A percentile compares a stretch with the other conserved stretches of the same genome.
phyloP scores from a whole-genome alignment of 2,888 invertebrate genomes.

The Orthosia gracilis region DNA sequence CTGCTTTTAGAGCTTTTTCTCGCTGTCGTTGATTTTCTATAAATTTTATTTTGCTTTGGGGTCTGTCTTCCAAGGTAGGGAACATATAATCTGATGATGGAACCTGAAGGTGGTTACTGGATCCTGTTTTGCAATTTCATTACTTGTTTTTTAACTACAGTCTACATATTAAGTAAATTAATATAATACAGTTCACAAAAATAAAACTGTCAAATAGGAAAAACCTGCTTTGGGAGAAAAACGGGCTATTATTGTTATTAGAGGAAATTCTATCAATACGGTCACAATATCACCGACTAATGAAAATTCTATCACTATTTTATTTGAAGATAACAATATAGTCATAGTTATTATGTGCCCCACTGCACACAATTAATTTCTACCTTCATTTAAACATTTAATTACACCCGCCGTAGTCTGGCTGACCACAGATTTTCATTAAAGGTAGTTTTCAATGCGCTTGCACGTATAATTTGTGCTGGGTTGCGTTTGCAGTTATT shows the following conservation, averaged over 20 bases:
- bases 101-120: too few species aligned
- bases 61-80: not conserved
- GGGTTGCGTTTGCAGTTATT: constrained; percentile 35
- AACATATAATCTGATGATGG: too few species aligned
- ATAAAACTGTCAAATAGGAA: too few species aligned
- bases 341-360: constrained; percentile 21
- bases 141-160: too few species aligned
- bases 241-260: too few species aligned
- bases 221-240: too few species aligned
- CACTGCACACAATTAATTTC: constrained; percentile 69
- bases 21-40: not conserved
- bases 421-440: constrained; percentile 73
- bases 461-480: constrained; percentile 37
- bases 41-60: not conserved
- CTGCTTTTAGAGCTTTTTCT: not conserved
- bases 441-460: constrained; percentile 64
- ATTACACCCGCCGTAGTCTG: constrained; percentile 65
- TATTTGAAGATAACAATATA: constrained; percentile 6
- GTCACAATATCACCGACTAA: not conserved
- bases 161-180: too few species aligned
- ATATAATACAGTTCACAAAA: too few species aligned
- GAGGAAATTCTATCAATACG: not conserved
- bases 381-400: constrained; percentile 58
- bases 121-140: too few species aligned
- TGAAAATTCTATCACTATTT: not conserved